Base-by-base conservation (phyloP, 2,888 invertebrate species). In the Polietes domitor region DNA sequence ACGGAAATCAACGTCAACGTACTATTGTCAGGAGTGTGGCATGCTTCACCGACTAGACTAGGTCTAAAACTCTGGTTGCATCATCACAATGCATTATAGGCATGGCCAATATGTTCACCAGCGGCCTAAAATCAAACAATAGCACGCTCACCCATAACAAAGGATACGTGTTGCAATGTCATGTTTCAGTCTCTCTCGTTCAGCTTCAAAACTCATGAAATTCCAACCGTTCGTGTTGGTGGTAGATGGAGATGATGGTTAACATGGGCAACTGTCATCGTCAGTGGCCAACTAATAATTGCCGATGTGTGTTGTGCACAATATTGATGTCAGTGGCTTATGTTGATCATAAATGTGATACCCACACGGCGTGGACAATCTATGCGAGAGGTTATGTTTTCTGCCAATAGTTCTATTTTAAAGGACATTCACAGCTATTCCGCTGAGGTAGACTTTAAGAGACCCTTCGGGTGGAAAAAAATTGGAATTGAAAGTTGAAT, bases 21-120 rank as follows among this genome's bases (percentile, higher is more conserved):
- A 53, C 19, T 17, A 17, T 53, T 21, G 53, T 19, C 53, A 53
- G 4, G 19, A 6, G 53, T 3, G 6, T 21, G 21, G 21, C 21
- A 21, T 50, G 53, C 19, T 53, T 53, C 53, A 21, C 1, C 19
- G 58, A 58, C 58, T 58, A 15, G 58, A 58, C 58, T 58, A 15
- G 58, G 26, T 26, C 58, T 15, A 15, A 58, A 58, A 58, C 58
- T 2, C 24, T 15, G 58, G 26, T 26, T 24, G 58, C 58, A 15
- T 58, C 58, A 58, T 58, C 58, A 58, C 26, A 58, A 58, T 53
- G 21, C 21, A 19, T 37, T 37, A 37, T 19, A 21, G 53, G 19
- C 53, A 53, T 21, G 58, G 58, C 58, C 26, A 58, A 58, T 58
- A 15, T 58, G 24, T 58, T 12, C 58, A 26, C 58, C 19, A 58